Evolutionary conservation across 2,888 invertebrate genomes (phyloP), one percentile per base, ranked within the genome.

Genomic region (Leucophora obtusa): DNA sequence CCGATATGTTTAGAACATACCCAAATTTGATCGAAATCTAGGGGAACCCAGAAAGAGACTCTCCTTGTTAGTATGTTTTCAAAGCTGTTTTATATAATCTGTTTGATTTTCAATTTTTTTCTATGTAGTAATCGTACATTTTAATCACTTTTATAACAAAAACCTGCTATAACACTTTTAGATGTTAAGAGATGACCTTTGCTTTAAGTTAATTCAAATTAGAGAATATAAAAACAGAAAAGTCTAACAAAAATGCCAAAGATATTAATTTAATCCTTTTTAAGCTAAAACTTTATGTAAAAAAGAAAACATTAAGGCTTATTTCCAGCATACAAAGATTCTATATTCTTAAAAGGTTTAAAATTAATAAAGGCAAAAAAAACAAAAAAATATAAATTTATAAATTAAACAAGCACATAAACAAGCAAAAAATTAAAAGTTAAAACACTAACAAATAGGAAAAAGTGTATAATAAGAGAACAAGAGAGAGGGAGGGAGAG

Each of bases 371-470:
- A 7, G n/a, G 14, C 11, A 58, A 50, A 72, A 51, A 54, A 70
- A 60, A 50, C 6, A 28, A 9, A 50, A 54, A 50, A 59, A 75
- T 47, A 47, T n/a, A 58, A 60, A 51, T 33, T 33, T 47, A 9
- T 5, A 58, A 17, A 24, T 15, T 14, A 53, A 70, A 50, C 71
- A 71, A 68, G 68, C 71, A 73, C 59, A 66, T 65, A 17, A 74
- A 65, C 60, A 28, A 21, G 18, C 51, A 24, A 28, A n/a, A 75
- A 77, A 68, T 59, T 68, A 76, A 38, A 51, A 73, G 72, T 72
- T 24, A 35, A 51, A 24, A 75, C 47, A 43, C 47, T 54, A 50
- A 60, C 71, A 51, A 28, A 28, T 6, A 28, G 28, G 7, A 75
- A 65, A 72, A 50, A 63, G 10, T 18, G 43, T 38, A 69, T 14